phyloP scores from a whole-genome alignment of 2,888 invertebrate species.

The Eutolmus rufibarbis region DNA sequence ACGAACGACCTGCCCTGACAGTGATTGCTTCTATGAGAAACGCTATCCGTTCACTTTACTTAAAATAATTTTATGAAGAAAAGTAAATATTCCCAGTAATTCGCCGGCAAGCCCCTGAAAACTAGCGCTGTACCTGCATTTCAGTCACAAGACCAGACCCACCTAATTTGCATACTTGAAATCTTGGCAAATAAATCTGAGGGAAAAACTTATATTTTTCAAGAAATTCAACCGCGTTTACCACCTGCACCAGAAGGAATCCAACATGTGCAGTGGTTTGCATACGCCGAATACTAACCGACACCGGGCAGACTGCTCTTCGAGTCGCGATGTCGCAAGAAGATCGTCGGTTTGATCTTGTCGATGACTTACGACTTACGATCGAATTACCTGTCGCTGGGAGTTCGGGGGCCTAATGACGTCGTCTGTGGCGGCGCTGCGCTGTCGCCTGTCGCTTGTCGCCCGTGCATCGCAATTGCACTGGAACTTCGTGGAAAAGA shows the following conservation, averaged over 20 bases:
- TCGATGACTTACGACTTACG: conserved; percentile 22
- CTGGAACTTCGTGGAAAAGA: conserved; percentile 5
- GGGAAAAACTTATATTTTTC: background rate
- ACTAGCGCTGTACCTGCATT: background rate
- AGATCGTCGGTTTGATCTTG: background rate
- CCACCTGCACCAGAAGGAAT: conserved; percentile 18
- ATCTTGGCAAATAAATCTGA: conserved; percentile 28
- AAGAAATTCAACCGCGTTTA: background rate
- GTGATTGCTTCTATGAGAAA: background rate
- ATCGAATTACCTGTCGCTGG: conserved; percentile 10
- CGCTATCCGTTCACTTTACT: background rate
- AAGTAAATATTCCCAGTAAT: background rate
- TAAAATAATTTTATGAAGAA: background rate
- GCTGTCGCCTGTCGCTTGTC: background rate
- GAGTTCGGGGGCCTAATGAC: conserved; percentile 9
- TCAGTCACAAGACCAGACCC: background rate
- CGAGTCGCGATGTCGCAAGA: background rate
- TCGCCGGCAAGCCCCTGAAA: conserved; percentile 5
- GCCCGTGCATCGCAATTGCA: background rate
- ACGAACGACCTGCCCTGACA: background rate
- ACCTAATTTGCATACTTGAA: conserved; percentile 18
- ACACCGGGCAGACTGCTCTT: background rate
- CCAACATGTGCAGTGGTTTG: background rate
- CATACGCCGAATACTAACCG: conserved; percentile 14
- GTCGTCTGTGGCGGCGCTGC: background rate